phyloP scores from a whole-genome alignment of 2,113 vertebrate genomes.

The Dendropsophus ebraccatus region DNA sequence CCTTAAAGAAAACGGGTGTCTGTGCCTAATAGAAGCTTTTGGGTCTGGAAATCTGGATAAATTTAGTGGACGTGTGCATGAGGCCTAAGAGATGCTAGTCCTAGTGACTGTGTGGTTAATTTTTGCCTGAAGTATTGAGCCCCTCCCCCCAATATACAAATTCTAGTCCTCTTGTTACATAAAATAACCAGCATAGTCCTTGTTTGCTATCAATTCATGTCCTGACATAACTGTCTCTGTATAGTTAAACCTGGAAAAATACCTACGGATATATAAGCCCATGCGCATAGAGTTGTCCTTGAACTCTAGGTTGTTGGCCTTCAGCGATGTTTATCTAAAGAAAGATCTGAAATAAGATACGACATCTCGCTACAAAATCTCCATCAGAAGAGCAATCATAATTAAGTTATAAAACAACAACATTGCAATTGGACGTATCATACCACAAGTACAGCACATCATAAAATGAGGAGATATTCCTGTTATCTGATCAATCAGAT shows the following conservation, averaged over 20 bases:
- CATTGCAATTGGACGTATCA: background rate
- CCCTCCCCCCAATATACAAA: no score
- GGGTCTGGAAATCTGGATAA: no score
- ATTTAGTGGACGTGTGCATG: no score
- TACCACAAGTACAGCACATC: slow-evolving; percentile 2
- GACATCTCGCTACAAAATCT: slow-evolving; percentile 41
- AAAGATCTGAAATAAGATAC: slow-evolving; percentile 37
- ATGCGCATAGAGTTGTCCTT: background rate
- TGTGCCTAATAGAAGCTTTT: no score
- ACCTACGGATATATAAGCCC: background rate
- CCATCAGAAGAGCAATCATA: slow-evolving; percentile 22
- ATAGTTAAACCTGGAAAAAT: background rate
- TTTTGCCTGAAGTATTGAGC: no score
- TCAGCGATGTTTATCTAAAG: slow-evolving; percentile 28
- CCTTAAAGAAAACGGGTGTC: no score
- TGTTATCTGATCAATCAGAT: slow-evolving; percentile 45
- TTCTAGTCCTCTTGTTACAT: no score
- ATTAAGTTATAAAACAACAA: slow-evolving; percentile 42
- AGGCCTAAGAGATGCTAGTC: no score
- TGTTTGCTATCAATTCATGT: background rate
- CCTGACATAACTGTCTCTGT: background rate
- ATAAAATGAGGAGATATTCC: slow-evolving; percentile 36
- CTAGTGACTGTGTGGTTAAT: no score
- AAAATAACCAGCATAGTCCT: background rate
- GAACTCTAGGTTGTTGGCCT: slow-evolving; percentile 41